Percentiles rank a stretch among this genome's conserved stretches.
phyloP scores from a whole-genome alignment of 2,797 vertebrate genomes.

The Limosa lapponica region DNA sequence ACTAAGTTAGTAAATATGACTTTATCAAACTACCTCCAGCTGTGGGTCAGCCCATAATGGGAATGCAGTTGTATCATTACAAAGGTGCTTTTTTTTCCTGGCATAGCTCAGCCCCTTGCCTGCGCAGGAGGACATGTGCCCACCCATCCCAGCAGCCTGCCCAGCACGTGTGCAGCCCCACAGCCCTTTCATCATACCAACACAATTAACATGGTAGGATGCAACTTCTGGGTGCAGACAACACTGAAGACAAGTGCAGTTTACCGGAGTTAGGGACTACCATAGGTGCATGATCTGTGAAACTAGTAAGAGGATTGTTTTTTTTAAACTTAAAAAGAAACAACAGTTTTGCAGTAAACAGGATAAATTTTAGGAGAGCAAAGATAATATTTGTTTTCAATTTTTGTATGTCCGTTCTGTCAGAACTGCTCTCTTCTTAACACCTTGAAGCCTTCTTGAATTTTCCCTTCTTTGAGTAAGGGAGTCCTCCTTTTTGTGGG shows the following conservation, averaged over 20 bases:
- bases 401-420: not conserved
- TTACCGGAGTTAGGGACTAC: not conserved
- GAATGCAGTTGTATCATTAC: not conserved
- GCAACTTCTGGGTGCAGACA: not conserved
- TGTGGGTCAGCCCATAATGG: not conserved
- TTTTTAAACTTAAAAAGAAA: not conserved
- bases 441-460: not conserved
- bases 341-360: not conserved
- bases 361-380: not conserved
- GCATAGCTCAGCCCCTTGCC: not conserved
- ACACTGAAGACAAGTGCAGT: not conserved
- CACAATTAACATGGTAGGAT: rapidly evolving
- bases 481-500: not conserved
- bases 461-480: not conserved
- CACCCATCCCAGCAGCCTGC: not conserved
- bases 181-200: not conserved
- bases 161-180: not conserved
- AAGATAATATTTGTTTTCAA: not conserved
- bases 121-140: not conserved
- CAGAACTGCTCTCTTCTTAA: not conserved
- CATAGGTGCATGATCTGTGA: not conserved
- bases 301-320: not conserved
- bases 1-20: not conserved
- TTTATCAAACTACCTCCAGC: not conserved
- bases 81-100: not conserved